phyloP scores from a whole-genome alignment of 2,113 vertebrate genomes.

The Microcebus lehilahytsara region DNA sequence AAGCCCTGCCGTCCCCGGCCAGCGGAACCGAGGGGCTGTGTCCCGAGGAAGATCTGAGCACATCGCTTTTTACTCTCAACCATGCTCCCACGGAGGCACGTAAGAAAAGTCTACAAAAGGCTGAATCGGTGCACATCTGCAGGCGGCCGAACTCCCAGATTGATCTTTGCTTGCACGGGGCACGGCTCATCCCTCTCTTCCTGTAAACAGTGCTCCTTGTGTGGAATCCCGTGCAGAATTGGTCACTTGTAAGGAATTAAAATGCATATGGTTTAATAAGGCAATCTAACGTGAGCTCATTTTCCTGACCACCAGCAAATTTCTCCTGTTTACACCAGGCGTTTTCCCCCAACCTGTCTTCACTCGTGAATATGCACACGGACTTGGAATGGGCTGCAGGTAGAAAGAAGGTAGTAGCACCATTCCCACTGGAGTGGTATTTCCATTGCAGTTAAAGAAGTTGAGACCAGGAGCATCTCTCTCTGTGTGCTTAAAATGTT shows the following conservation, averaged over 20 bases:
- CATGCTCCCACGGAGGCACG: rapidly evolving
- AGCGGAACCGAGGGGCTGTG: neutral
- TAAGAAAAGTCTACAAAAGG: neutral
- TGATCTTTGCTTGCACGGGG: rapidly evolving
- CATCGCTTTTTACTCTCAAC: neutral
- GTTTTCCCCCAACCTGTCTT: too few species aligned
- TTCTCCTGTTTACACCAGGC: rapidly evolving
- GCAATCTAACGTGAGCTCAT: neutral
- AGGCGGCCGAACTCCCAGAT: neutral
- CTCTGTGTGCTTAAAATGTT: neutral
- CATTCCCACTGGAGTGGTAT: rapidly evolving
- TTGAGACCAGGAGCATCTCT: neutral
- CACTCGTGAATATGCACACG: rapidly evolving
- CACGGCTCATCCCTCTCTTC: neutral
- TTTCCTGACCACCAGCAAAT: neutral
- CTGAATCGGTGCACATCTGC: neutral
- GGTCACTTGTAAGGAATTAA: neutral
- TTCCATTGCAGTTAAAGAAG: neutral
- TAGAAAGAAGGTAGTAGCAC: rapidly evolving
- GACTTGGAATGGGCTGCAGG: rapidly evolving
- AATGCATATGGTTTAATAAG: neutral
- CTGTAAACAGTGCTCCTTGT: neutral
- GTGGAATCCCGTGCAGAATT: neutral
- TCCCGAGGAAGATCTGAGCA: neutral
- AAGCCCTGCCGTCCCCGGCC: neutral